phyloP scores from a whole-genome alignment of 2,888 invertebrate genomes.

The Lathronympha strigana region DNA sequence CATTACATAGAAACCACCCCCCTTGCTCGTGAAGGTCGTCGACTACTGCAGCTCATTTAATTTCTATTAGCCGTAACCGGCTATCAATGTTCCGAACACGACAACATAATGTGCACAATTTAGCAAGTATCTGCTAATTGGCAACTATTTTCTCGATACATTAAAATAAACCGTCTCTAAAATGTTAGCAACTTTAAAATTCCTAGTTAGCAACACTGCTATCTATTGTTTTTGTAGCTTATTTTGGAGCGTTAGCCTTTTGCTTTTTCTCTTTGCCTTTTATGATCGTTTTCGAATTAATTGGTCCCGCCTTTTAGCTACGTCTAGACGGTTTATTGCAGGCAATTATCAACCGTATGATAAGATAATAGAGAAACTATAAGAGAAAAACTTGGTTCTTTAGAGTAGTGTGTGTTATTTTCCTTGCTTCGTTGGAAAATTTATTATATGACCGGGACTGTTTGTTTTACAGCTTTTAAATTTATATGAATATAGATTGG shows the following conservation, averaged over 20 bases:
- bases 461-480: constrained; percentile 1
- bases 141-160: too few species aligned
- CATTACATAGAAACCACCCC: background rate
- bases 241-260: constrained; percentile 16
- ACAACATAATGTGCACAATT: too few species aligned
- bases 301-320: constrained; percentile 23
- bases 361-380: background rate
- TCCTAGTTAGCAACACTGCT: too few species aligned
- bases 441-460: background rate
- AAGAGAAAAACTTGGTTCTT: background rate
- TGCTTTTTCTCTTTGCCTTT: constrained; percentile 21
- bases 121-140: too few species aligned
- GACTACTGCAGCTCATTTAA: constrained; percentile 10
- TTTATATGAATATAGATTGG: background rate
- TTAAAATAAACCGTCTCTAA: too few species aligned
- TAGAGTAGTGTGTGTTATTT: background rate
- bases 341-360: constrained; percentile 9
- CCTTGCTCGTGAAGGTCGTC: constrained; percentile 20
- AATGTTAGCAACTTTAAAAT: too few species aligned
- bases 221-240: constrained; percentile 1
- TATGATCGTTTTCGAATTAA: constrained; percentile 38
- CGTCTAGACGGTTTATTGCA: constrained; percentile 27
- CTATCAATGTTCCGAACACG: too few species aligned
- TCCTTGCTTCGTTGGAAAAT: background rate
- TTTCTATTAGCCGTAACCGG: constrained; percentile 26